These are phyloP conservation scores for Enhydra lutris DNA, from an alignment of 2,113 vertebrate genomes.

Conservation along the genomic window DNA sequence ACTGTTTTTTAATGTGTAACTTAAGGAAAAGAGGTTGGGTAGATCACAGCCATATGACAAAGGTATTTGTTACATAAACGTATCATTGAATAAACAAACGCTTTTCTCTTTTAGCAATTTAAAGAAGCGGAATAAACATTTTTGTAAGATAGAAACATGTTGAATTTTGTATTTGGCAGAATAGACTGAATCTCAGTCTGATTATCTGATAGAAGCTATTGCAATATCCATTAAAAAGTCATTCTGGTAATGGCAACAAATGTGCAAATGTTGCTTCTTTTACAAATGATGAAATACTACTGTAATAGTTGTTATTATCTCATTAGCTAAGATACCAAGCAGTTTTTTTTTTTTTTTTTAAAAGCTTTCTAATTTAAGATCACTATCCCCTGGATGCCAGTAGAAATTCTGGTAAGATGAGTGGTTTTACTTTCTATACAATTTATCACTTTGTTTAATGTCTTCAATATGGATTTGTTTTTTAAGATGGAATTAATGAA, in stretches of 20 bases:
- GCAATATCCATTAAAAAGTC: conserved; percentile 73
- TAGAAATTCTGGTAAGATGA: conserved; percentile 40
- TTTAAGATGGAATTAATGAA: conserved; percentile 33
- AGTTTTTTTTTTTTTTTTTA: conserved; percentile 39
- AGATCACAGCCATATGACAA: not conserved
- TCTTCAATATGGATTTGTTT: conserved; percentile 15
- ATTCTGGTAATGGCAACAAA: conserved; percentile 73
- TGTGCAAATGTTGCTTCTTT: conserved; percentile 58
- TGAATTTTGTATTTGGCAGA: conserved; percentile 71
- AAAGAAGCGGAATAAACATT: conserved; percentile 29
- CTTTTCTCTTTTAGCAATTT: not conserved
- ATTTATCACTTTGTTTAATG: conserved; percentile 24
- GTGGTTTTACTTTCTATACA: conserved; percentile 31
- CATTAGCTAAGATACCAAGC: conserved; percentile 50
- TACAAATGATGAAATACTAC: conserved; percentile 53
- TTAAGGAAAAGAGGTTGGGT: not conserved
- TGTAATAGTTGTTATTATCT: conserved; percentile 53
- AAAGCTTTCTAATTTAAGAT: conserved; percentile 59
- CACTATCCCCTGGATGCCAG: not conserved
- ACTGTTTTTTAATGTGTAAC: not conserved
- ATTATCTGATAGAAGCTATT: conserved; percentile 67
- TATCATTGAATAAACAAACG: not conserved
- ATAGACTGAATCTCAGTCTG: conserved; percentile 62
- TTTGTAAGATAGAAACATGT: conserved; percentile 42
- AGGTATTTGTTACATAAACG: not conserved